phyloP scores from a whole-genome alignment of 2,797 vertebrate species.

The Morelia viridis region DNA sequence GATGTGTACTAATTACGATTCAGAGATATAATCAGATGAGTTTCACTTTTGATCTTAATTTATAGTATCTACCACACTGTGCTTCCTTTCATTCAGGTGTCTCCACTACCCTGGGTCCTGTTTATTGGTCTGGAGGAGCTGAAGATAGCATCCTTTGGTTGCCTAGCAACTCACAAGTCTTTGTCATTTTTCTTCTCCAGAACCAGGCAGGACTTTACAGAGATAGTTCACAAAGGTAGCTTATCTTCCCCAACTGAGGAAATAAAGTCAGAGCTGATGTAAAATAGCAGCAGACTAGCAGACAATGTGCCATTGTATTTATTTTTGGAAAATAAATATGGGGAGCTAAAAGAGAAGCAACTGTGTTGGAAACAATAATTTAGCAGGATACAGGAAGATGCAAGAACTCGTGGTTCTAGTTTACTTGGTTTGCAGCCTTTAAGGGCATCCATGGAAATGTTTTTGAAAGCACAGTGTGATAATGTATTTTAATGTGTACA shows the following conservation, averaged over 20 bases:
- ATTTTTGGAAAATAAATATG: background rate
- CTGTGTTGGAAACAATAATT: background rate
- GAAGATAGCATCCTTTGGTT: background rate
- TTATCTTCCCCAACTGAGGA: background rate
- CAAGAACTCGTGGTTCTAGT: background rate
- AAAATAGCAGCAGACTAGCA: background rate
- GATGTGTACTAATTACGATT: background rate
- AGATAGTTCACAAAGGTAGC: background rate
- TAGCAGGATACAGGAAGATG: background rate
- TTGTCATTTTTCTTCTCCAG: slow-evolving; percentile 6
- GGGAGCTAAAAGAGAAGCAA: background rate
- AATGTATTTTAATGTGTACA: background rate
- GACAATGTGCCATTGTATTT: background rate
- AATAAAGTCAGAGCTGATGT: background rate
- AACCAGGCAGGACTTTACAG: background rate
- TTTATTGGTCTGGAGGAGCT: background rate
- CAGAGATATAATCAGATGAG: background rate
- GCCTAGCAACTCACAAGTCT: slow-evolving; percentile 2
- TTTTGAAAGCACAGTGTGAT: background rate
- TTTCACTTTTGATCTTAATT: background rate
- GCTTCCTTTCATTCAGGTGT: background rate
- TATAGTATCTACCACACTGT: background rate
- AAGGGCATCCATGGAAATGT: background rate
- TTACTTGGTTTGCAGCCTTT: background rate
- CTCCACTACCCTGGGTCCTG: background rate